Evolutionary conservation across 2,113 vertebrate species (phyloP).

Genomic region (Patagioenas fasciata): DNA sequence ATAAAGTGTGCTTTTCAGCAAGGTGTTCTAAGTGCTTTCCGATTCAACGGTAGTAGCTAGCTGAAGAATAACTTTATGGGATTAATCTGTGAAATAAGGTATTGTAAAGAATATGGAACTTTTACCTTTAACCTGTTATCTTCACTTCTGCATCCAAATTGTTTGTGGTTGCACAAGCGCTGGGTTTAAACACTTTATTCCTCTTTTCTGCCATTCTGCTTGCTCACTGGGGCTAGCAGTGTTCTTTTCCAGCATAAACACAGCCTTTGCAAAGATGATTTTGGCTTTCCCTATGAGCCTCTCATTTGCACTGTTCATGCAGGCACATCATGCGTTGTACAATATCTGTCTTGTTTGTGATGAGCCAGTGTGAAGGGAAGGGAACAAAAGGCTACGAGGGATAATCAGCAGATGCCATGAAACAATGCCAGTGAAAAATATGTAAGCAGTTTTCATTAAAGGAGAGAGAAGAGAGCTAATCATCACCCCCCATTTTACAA

Average conservation of each 20-base stretch:
- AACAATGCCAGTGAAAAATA: neutral
- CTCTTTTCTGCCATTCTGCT: neutral
- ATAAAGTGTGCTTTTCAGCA: neutral
- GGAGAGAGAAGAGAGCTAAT: neutral
- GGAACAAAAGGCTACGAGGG: neutral
- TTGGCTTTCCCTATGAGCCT: neutral
- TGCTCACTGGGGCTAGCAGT: neutral
- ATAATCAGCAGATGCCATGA: constrained; percentile 6
- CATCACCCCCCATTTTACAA: neutral
- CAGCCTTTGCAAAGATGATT: neutral
- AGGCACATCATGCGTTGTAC: neutral
- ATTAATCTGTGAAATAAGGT: neutral
- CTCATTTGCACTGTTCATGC: constrained; percentile 2
- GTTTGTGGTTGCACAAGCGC: accelerated
- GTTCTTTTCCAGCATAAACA: neutral
- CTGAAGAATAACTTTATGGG: neutral
- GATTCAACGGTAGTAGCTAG: neutral
- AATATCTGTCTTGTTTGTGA: neutral
- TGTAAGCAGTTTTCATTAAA: neutral
- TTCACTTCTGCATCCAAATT: neutral
- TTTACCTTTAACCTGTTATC: neutral
- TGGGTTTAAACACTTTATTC: neutral
- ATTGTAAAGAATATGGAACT: neutral
- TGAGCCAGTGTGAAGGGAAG: neutral
- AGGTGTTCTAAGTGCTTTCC: neutral